Evolutionary conservation across 2,888 invertebrate genomes (phyloP).

Genomic region (Matsumyia berberina): DNA sequence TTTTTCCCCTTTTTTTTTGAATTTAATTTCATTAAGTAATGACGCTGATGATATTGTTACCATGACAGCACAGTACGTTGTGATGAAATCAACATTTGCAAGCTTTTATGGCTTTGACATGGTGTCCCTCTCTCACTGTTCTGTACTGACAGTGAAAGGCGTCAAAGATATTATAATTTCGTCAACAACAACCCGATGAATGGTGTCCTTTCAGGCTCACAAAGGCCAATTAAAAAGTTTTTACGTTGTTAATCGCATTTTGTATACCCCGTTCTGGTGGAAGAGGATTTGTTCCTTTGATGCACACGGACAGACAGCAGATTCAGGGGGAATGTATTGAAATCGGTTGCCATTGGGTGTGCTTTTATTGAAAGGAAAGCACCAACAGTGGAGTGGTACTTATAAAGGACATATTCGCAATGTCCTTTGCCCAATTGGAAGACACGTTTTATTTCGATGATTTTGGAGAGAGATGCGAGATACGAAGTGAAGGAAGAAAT

Average conservation of each 20-base stretch:
- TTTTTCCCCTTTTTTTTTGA: constrained; percentile 21
- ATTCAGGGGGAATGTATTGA: constrained; percentile 40
- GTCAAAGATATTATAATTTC: constrained; percentile 41
- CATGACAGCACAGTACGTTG: constrained; percentile 38
- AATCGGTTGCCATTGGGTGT: constrained; percentile 57
- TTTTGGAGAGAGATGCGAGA: constrained; percentile 27
- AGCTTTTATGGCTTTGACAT: constrained; percentile 20
- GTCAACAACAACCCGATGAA: constrained; percentile 35
- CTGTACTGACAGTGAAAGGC: constrained; percentile 16
- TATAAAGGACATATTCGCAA: constrained; percentile 31
- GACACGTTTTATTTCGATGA: constrained; percentile 19
- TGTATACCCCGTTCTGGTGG: constrained; percentile 31
- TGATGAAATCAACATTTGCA: constrained; percentile 40
- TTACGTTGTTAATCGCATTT: constrained; percentile 69
- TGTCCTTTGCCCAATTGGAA: constrained; percentile 58
- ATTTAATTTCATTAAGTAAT: constrained; percentile 63
- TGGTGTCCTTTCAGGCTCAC: constrained; percentile 27
- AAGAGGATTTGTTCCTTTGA: constrained; percentile 59
- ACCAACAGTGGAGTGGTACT: constrained; percentile 32
- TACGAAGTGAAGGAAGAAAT: constrained; percentile 14
- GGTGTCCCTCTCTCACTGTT: neutral
- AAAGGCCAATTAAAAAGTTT: constrained; percentile 65
- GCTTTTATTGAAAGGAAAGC: constrained; percentile 48
- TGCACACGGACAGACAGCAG: constrained; percentile 12
- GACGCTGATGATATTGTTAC: constrained; percentile 63